These are phyloP conservation scores for Periophthalmus modestus DNA, from an alignment of 2,113 vertebrate genomes.

Conservation along the genomic window DNA sequence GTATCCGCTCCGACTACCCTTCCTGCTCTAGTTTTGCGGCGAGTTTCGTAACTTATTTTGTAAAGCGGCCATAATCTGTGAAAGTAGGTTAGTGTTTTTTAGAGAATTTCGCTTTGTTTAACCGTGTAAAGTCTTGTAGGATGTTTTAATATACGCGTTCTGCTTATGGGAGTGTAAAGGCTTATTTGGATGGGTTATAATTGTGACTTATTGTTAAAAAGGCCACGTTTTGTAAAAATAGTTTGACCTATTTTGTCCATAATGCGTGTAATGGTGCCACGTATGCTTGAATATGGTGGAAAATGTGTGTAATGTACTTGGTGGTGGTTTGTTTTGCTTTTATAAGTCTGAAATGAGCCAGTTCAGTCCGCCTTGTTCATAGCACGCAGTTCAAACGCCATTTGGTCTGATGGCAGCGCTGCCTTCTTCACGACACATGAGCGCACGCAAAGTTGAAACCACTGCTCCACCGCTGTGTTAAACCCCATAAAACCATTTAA, in stretches of 20 bases:
- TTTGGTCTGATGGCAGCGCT: conserved; percentile 51
- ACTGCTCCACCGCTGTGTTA: background rate
- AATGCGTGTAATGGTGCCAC: background rate
- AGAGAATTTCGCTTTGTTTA: background rate
- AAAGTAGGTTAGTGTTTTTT: background rate
- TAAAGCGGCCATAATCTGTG: background rate
- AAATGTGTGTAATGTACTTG: background rate
- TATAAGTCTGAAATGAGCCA: background rate
- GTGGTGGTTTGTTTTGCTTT: background rate
- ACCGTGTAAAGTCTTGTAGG: no score
- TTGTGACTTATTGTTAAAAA: background rate
- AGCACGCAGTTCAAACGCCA: conserved; percentile 59
- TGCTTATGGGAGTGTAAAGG: background rate
- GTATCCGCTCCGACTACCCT: background rate
- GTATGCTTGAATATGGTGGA: background rate
- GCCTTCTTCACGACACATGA: background rate
- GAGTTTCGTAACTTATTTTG: background rate
- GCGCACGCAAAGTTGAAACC: background rate
- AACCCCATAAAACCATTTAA: background rate
- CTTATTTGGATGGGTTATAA: no score
- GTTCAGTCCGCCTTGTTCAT: conserved; percentile 16
- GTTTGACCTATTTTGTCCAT: background rate
- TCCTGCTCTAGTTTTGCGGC: background rate
- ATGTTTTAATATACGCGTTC: background rate
- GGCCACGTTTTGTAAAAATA: background rate